Base-by-base conservation (phyloP, 2,888 invertebrate genomes). In the Axea sp. region DNA sequence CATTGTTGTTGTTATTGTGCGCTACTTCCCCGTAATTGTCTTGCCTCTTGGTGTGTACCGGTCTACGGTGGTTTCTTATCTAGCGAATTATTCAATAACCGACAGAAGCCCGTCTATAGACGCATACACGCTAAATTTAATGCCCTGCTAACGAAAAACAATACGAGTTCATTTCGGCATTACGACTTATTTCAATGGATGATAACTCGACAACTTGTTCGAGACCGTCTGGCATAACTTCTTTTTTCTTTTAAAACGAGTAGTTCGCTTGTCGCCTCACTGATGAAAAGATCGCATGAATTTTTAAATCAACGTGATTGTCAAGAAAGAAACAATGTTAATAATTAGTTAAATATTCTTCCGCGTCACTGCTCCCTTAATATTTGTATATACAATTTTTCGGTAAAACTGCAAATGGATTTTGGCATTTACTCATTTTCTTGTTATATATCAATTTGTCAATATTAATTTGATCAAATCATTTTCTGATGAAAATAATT, bases 21-120 rank as follows among this genome's bases (percentile, higher is more conserved):
- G 81, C 80, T 83, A 83, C 84, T 86, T 86, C 86, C 86, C 85
- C 82, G 84, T 85, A 86, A 86, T 86, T 86, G 86, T 86, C 86
- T 82, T 83, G 78, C 76, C 82, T 80, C 81, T 80, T 82, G 81
- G 80, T 28, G 51, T 59, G 80, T 73, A 72, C 73, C 51, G 72
- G 51, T 67, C 76, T 78, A 78, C 76, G 77, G 78, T 79, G 81
- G 82, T 80, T 84, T 82, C 83, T 84, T 85, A 86, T 86, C 86
- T 85, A 60, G 79, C 82, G 84, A 85, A 86, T 86, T 84, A 86
- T 86, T 86, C 86, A 86, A 86, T 86, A 86, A 86, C 81, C 81
- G 75, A 78, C 79, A 69, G 71, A 47, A 72, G 78, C 81, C 78
- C 77, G 81, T 82, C 77, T 77, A 79, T 79, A 76, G 72, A 77